A percentile compares a stretch with the other conserved stretches of the same genome.
Conservation (phyloP, 2,797 vertebrate genomes). For the Thamnophis elegans region DNA sequence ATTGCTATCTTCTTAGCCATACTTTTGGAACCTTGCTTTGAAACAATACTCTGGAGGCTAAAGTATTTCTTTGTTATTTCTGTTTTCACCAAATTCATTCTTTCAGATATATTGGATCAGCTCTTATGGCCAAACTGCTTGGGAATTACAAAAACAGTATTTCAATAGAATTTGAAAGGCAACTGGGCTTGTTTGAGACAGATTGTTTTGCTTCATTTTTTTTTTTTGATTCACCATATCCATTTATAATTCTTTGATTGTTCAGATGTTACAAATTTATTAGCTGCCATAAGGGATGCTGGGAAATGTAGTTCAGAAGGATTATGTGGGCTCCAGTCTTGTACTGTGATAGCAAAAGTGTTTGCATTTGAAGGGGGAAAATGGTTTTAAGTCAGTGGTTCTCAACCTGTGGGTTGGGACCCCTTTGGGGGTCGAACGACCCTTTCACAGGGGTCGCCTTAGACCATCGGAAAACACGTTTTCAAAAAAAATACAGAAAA, state of each 20-base stretch:
- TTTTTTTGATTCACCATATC: background rate
- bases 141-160: background rate
- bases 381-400: background rate
- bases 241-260: background rate
- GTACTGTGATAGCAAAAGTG: background rate
- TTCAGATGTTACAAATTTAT: background rate
- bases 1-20: too few relatives aligned
- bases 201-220: background rate
- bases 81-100: background rate
- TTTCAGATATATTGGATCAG: background rate
- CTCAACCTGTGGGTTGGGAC: too few relatives aligned
- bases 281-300: background rate
- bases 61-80: background rate
- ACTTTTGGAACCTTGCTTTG: background rate
- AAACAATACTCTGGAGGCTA: background rate
- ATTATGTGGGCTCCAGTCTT: background rate
- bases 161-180: background rate
- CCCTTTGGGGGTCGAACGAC: too few relatives aligned
- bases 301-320: background rate
- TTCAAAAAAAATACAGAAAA: too few relatives aligned
- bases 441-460: too few relatives aligned
- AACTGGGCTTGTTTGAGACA: background rate
- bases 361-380: background rate
- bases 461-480: too few relatives aligned
- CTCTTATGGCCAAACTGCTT: background rate